Evolutionary conservation across 2,797 vertebrate genomes (phyloP).

Genomic region (Melanotaenia boesemani): DNA sequence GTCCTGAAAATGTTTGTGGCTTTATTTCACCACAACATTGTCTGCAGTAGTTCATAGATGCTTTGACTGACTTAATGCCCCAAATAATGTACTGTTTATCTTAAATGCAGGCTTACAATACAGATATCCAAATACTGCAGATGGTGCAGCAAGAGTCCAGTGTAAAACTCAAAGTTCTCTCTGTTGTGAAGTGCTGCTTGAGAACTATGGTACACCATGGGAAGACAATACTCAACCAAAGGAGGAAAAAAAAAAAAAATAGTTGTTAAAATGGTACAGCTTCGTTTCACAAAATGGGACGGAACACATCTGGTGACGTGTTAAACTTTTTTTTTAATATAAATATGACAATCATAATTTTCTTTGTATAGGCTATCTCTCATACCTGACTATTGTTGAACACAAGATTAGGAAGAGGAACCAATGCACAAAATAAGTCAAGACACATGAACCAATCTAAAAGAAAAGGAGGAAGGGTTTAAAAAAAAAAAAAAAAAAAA

Average conservation of each 20-base stretch:
- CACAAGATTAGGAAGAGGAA: conserved; percentile 55
- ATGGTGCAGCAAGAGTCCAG: conserved; percentile 75
- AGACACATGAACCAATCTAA: conserved; percentile 26
- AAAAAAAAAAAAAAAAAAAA: no score
- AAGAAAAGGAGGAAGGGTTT: not conserved
- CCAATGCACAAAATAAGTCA: conserved; percentile 35
- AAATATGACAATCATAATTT: conserved; percentile 82
- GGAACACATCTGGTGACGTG: conserved; percentile 68
- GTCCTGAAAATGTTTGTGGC: conserved; percentile 50
- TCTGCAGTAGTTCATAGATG: conserved; percentile 66
- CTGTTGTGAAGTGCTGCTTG: conserved; percentile 56
- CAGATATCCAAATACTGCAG: conserved; percentile 68
- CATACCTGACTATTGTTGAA: conserved; percentile 65
- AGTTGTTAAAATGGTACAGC: conserved; percentile 48
- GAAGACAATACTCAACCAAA: conserved; percentile 58
- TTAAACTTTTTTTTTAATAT: conserved; percentile 68
- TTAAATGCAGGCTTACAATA: conserved; percentile 64
- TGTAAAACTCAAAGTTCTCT: conserved; percentile 66
- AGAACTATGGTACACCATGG: conserved; percentile 48
- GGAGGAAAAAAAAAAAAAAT: conserved; percentile 19
- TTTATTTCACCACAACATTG: conserved; percentile 58
- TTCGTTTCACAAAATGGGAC: conserved; percentile 69
- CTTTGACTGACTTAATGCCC: conserved; percentile 66
- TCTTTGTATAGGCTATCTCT: conserved; percentile 72
- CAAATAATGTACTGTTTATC: conserved; percentile 58